These are phyloP conservation scores for Mesoclemmys tuberculata DNA, from an alignment of 2,113 vertebrate genomes.

Conservation along the genomic window DNA sequence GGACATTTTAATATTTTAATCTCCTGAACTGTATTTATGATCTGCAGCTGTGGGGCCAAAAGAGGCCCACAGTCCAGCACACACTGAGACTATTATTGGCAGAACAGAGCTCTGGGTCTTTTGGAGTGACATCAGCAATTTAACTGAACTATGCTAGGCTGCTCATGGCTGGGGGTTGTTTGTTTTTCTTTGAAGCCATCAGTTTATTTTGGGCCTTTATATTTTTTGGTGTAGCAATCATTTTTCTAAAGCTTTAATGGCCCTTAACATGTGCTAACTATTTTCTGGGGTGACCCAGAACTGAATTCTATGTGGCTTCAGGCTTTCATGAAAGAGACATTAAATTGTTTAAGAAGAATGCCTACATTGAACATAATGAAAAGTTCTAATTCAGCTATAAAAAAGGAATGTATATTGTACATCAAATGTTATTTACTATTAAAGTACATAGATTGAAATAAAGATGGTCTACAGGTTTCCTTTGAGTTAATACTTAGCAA, in stretches of 20 bases:
- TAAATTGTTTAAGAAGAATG: background rate
- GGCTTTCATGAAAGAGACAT: background rate
- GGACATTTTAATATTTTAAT: constrained; percentile 32
- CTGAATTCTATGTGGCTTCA: background rate
- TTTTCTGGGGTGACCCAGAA: background rate
- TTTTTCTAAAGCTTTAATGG: background rate
- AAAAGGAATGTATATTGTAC: background rate
- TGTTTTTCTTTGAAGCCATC: background rate
- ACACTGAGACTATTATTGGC: constrained; percentile 51
- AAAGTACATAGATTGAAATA: background rate
- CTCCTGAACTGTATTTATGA: constrained; percentile 40
- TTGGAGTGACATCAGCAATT: constrained; percentile 16
- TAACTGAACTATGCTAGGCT: constrained; percentile 14
- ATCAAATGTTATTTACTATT: background rate
- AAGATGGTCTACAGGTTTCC: background rate
- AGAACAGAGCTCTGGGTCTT: constrained; percentile 38
- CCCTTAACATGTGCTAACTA: background rate
- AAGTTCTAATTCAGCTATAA: background rate
- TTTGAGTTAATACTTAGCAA: background rate
- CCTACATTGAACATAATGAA: fast-evolving
- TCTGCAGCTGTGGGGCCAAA: constrained; percentile 63
- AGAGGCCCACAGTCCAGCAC: constrained; percentile 2
- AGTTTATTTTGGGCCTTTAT: constrained; percentile 1
- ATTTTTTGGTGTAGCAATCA: background rate
- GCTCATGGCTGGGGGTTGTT: background rate